A percentile compares a stretch with the other conserved stretches of the same genome.
phyloP scores from a whole-genome alignment of 2,888 invertebrate species.

The Teleogryllus oceanicus region DNA sequence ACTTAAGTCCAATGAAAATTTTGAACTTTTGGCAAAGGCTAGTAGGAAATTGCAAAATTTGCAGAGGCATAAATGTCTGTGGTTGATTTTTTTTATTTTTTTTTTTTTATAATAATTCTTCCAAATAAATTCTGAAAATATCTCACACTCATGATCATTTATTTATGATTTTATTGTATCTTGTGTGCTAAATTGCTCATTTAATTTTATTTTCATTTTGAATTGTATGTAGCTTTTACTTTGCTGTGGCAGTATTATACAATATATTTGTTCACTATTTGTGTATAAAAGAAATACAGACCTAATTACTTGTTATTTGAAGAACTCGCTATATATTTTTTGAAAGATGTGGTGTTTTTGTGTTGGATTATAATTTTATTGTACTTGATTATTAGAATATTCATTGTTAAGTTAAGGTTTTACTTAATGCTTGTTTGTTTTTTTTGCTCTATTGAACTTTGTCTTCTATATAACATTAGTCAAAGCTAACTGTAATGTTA shows the following conservation, averaged over 20 bases:
- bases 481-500: too few relatives aligned
- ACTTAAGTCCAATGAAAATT: too few relatives aligned
- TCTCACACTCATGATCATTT: neutral
- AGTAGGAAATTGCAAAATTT: too few relatives aligned
- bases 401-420: neutral
- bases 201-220: neutral
- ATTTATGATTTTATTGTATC: neutral
- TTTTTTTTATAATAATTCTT: too few relatives aligned
- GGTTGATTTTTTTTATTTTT: too few relatives aligned
- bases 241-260: neutral
- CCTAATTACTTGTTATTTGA: neutral
- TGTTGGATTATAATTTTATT: neutral
- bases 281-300: neutral
- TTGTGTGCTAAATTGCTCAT: neutral
- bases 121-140: too few relatives aligned
- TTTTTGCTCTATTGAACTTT: too few relatives aligned
- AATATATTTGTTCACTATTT: conserved; percentile 4
- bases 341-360: neutral
- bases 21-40: too few relatives aligned
- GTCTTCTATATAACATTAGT: too few relatives aligned
- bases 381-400: neutral
- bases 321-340: conserved; percentile 18
- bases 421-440: neutral
- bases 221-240: neutral
- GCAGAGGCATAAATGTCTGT: too few relatives aligned